Base-by-base conservation (phyloP, 2,113 vertebrate species). In the Ammodytes marinus region DNA sequence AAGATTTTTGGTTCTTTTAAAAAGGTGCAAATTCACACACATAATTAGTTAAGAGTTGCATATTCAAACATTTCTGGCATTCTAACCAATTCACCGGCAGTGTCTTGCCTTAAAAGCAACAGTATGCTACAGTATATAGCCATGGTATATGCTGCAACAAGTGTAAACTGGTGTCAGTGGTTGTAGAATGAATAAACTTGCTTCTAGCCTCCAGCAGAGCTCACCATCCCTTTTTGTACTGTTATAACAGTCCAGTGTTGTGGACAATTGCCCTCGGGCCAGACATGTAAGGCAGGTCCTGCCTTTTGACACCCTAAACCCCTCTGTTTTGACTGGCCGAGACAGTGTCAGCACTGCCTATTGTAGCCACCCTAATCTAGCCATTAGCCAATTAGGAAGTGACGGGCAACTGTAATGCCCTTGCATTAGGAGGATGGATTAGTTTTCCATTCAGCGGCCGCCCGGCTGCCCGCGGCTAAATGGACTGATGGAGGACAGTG, bases 331-430 rank as follows among this genome's bases (percentile, higher is more conserved):
- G 77, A 87, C 79, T 69, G 86, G 77, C 78, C 85, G 61, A 74
- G 84, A 84, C 84, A 60, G 80, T 55, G 93, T 95, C 94, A 95
- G 92, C 89, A 79, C 40, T 35, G 80, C 69, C 80, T 69, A 91
- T 95, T 95, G 92, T 94, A 78, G 65, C 83, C 75, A 70, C 65
- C 74, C 78, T 95, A 94, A 95, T 94, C 94, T 92, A 70, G 75
- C 91, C 90, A 93, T 94, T 93, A 93, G 90, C 92, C 92, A 93
- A 92, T 92, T 92, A 95, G 95, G 93, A 95, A 95, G 92, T 89
- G 82, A 88, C 77, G 55, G 90, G 83, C 83, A 88, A 89, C 83
- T 57, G 71, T 92, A 94, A 93, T 86, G 84, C 88, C 75, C 63
- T 11, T 45, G 89, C 88, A 90, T 92, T 91, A 92, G 90, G 78